Conservation (phyloP, 2,888 invertebrate genomes). For the Lordiphosa fenestrarum region DNA sequence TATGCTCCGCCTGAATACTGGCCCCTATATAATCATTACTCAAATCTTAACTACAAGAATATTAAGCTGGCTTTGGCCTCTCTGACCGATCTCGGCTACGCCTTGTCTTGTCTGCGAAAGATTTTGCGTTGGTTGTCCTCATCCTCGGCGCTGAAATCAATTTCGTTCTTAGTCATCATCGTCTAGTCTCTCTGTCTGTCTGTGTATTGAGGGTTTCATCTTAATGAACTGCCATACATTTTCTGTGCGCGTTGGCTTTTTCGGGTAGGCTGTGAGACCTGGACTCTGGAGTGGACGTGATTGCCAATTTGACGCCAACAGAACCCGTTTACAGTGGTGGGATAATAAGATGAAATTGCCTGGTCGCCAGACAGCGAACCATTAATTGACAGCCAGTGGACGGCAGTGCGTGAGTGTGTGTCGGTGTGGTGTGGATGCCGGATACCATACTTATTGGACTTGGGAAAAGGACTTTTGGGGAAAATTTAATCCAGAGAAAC, state of each 20-base stretch:
- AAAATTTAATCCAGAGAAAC: no score
- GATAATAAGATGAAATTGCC: slow-evolving; percentile 63
- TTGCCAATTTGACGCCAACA: slow-evolving; percentile 15
- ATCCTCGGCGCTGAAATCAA: slow-evolving; percentile 8
- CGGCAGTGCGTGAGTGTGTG: slow-evolving; percentile 6
- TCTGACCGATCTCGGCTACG: neutral
- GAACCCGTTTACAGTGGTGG: slow-evolving; percentile 62
- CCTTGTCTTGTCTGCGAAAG: neutral
- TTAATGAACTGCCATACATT: slow-evolving; percentile 78
- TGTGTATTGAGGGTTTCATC: slow-evolving; percentile 37
- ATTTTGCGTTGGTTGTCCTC: slow-evolving; percentile 1
- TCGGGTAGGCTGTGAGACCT: slow-evolving; percentile 30
- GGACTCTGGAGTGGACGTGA: slow-evolving; percentile 35
- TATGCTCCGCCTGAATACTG: no score
- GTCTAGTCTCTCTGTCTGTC: slow-evolving; percentile 35
- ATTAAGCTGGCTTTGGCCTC: slow-evolving; percentile 2
- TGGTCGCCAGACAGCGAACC: slow-evolving; percentile 42
- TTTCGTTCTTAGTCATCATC: slow-evolving; percentile 56
- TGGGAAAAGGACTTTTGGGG: no score
- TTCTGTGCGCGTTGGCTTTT: slow-evolving; percentile 61
- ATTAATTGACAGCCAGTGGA: slow-evolving; percentile 46
- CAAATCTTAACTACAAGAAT: no score
- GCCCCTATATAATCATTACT: no score
- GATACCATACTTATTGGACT: neutral
- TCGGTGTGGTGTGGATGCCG: slow-evolving; percentile 24